Conservation (phyloP, 1,140 invertebrate genomes). For the Drosophila lowei region DNA sequence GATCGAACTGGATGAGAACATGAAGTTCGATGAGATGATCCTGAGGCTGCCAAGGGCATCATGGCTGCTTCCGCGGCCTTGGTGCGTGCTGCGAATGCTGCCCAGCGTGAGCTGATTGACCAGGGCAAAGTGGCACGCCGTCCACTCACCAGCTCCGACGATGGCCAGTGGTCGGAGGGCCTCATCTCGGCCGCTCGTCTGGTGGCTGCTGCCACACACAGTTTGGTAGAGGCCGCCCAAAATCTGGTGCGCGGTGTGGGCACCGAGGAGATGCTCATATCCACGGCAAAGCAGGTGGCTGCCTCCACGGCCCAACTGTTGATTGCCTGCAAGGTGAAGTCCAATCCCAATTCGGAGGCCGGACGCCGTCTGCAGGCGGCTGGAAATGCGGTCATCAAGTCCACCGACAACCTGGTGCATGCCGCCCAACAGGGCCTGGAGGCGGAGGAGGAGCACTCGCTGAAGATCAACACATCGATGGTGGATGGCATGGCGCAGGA, state of each 20-base stretch:
- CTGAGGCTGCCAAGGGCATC: constrained; percentile 98
- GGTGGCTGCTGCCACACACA: constrained; percentile 98
- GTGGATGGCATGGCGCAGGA: constrained; percentile 97
- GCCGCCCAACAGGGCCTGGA: constrained; percentile 97
- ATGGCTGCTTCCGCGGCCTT: constrained; percentile 97
- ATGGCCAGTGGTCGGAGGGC: constrained; percentile 99
- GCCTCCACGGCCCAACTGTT: constrained; percentile 98
- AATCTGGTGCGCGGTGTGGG: constrained; percentile 97
- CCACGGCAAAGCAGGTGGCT: constrained; percentile 98
- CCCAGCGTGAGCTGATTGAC: constrained; percentile 96
- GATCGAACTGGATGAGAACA: constrained; percentile 94
- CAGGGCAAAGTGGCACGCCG: constrained; percentile 91
- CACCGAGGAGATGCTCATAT: constrained; percentile 97
- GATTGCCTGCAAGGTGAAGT: constrained; percentile 98
- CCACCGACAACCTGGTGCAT: constrained; percentile 97
- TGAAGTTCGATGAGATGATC: constrained; percentile 99
- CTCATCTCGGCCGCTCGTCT: constrained; percentile 97
- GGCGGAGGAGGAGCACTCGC: constrained; percentile 93
- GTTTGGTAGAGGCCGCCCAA: constrained; percentile 98
- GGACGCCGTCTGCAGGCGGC: constrained; percentile 97
- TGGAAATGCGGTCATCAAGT: constrained; percentile 98
- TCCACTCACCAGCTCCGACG: constrained; percentile 93
- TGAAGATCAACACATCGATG: constrained; percentile 95
- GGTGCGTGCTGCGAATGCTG: constrained; percentile 97
- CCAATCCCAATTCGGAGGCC: constrained; percentile 96